Evolutionary conservation across 2,113 vertebrate species (phyloP).

Genomic region (Neotragus pygmaeus): DNA sequence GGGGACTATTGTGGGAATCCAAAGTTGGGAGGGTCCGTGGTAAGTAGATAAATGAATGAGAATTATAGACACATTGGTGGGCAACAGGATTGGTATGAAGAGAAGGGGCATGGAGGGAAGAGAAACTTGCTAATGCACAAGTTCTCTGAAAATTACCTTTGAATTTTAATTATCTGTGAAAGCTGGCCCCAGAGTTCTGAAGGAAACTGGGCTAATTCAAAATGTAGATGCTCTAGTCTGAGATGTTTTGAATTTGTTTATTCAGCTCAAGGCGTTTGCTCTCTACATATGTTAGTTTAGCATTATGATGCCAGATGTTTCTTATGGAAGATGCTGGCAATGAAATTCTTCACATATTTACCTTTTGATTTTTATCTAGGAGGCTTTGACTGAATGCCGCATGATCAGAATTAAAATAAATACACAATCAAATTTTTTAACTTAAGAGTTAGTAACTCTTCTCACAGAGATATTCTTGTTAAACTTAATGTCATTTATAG

Average conservation of each 20-base stretch:
- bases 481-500: constrained; percentile 29
- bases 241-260: constrained; percentile 53
- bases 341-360: constrained; percentile 66
- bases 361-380: constrained; percentile 63
- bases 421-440: constrained; percentile 15
- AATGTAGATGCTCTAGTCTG: constrained; percentile 44
- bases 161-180: neutral
- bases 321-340: constrained; percentile 46
- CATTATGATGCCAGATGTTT: constrained; percentile 72
- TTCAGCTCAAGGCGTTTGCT: constrained; percentile 55
- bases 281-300: constrained; percentile 64
- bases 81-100: neutral
- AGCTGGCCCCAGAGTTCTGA: neutral
- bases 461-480: neutral
- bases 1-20: neutral
- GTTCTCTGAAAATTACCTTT: neutral
- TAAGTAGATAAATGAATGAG: neutral
- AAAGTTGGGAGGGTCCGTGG: neutral
- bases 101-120: neutral
- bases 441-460: constrained; percentile 9
- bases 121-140: neutral
- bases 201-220: constrained; percentile 36
- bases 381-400: constrained; percentile 43
- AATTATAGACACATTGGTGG: neutral
- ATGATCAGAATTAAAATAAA: constrained; percentile 52